A percentile compares a stretch with the other conserved stretches of the same genome.
phyloP scores from a whole-genome alignment of 2,888 invertebrate species.

The Ctena decussata region DNA sequence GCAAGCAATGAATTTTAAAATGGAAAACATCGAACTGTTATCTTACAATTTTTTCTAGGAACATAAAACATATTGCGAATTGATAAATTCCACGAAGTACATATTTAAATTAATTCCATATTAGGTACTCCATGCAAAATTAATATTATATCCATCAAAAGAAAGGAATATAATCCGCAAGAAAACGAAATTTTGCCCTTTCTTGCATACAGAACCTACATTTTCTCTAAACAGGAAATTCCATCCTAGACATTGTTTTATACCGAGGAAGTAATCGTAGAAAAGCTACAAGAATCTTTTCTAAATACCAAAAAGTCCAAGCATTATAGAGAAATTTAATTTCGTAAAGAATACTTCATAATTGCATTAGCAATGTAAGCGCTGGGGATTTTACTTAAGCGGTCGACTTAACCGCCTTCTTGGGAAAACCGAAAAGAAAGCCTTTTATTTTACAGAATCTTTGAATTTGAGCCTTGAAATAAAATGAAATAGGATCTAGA shows the following conservation, averaged over 20 bases:
- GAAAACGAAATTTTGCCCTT: neutral
- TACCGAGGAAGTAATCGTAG: slow-evolving; percentile 54
- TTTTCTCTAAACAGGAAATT: neutral
- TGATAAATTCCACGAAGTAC: neutral
- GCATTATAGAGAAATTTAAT: slow-evolving; percentile 72
- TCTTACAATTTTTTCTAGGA: too few relatives aligned
- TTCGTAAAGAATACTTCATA: slow-evolving; percentile 69
- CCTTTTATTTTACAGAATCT: slow-evolving; percentile 56
- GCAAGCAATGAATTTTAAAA: too few relatives aligned
- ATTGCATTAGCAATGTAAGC: slow-evolving; percentile 65
- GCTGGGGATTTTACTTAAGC: slow-evolving; percentile 58
- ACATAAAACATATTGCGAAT: neutral
- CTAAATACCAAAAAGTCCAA: slow-evolving; percentile 68
- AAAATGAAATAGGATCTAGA: slow-evolving; percentile 58
- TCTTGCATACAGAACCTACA: neutral
- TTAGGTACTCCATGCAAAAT: neutral
- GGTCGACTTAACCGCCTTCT: slow-evolving; percentile 47
- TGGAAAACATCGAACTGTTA: too few relatives aligned
- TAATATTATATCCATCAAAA: neutral
- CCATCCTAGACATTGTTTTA: slow-evolving; percentile 33
- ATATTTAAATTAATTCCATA: neutral
- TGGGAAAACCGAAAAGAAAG: slow-evolving; percentile 31
- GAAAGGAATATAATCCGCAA: neutral
- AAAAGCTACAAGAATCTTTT: slow-evolving; percentile 64
- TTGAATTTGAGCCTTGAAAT: slow-evolving; percentile 49